Percentiles rank a stretch among this genome's conserved stretches.
Evolutionary conservation across 2,113 vertebrate genomes (phyloP).

Genomic region (Morone saxatilis): DNA sequence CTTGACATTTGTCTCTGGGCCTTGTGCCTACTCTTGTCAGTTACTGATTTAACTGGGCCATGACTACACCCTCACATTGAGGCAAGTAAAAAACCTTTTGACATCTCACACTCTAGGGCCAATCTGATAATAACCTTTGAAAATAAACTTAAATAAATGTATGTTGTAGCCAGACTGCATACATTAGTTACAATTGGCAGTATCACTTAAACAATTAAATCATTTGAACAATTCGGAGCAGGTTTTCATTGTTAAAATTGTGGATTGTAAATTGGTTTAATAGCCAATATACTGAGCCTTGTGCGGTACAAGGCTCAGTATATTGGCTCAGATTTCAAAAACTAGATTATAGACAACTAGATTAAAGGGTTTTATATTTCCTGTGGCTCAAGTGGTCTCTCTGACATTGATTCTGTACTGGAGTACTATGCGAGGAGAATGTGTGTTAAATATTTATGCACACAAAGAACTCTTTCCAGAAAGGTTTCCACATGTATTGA

Average conservation of each 20-base stretch:
- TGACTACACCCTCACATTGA: conserved; percentile 57
- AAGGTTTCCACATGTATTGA: conserved; percentile 69
- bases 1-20: conserved; percentile 77
- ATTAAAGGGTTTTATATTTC: conserved; percentile 38
- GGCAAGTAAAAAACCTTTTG: conserved; percentile 43
- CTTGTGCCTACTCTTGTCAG: conserved; percentile 63
- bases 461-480: conserved; percentile 78
- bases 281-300: neutral
- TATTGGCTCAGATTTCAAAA: conserved; percentile 32
- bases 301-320: neutral
- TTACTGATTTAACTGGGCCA: conserved; percentile 78
- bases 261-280: neutral
- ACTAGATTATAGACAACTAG: neutral
- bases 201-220: neutral
- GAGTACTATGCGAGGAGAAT: conserved; percentile 19
- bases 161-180: neutral
- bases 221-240: neutral
- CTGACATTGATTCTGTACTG: conserved; percentile 50
- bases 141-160: conserved; percentile 21
- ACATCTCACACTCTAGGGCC: conserved; percentile 42
- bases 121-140: conserved; percentile 34
- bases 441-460: conserved; percentile 68
- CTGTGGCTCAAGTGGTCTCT: conserved; percentile 41
- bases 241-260: neutral
- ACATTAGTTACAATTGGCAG: conserved; percentile 18